These are phyloP conservation scores for Salpingus planirostris DNA, from an alignment of 2,888 invertebrate species.

Conservation along the genomic window DNA sequence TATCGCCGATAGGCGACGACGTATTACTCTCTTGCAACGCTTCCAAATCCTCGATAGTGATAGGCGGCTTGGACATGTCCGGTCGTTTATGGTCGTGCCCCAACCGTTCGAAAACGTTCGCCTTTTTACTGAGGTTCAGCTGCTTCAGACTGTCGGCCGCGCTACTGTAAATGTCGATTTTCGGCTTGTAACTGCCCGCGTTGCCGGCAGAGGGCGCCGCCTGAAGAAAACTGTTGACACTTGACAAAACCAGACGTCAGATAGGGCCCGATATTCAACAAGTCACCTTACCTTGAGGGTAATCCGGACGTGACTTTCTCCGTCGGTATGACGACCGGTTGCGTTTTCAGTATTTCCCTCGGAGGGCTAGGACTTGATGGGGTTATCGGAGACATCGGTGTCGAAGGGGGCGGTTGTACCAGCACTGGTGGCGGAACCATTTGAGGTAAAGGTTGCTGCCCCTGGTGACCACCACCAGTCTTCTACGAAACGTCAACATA, in stretches of 20 bases:
- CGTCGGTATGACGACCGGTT: conserved; percentile 41
- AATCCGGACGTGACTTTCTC: too few relatives aligned
- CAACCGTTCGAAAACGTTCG: conserved; percentile 8
- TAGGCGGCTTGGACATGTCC: conserved; percentile 35
- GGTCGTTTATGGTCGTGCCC: conserved; percentile 13
- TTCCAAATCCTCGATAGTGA: conserved; percentile 34
- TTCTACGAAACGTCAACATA: too few relatives aligned
- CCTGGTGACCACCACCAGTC: too few relatives aligned
- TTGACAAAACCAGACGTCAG: background rate
- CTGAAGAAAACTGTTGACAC: background rate
- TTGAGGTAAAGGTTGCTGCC: background rate
- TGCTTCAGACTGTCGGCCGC: conserved; percentile 28
- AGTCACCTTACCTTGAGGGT: conserved; percentile 3
- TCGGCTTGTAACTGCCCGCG: conserved; percentile 19
- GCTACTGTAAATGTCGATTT: conserved; percentile 29
- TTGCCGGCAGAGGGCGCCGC: background rate
- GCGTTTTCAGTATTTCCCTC: conserved; percentile 29
- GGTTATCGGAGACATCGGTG: conserved; percentile 25
- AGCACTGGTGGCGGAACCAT: background rate
- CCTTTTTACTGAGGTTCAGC: background rate
- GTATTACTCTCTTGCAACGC: conserved; percentile 22
- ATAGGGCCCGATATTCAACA: background rate
- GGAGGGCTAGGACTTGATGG: conserved; percentile 45
- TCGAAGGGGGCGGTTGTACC: too few relatives aligned
- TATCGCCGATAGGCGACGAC: conserved; percentile 27